Percentiles rank a stretch among this genome's conserved stretches.
Conservation (phyloP, 2,888 invertebrate genomes). For the Leucozona laternaria region DNA sequence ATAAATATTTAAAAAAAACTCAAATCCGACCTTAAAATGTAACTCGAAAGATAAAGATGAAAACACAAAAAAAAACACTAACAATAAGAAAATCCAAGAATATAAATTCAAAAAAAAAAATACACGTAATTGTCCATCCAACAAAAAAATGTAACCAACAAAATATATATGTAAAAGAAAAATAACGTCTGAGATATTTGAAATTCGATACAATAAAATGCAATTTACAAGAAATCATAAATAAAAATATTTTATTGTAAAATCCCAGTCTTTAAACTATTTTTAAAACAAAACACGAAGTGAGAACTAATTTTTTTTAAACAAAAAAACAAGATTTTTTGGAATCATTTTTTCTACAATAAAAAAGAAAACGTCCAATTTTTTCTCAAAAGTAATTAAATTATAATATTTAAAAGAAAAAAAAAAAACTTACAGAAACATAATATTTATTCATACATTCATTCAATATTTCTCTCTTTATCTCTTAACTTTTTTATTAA, state of each 20-base stretch:
- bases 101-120: conserved; percentile 15
- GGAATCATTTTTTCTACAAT: conserved; percentile 71
- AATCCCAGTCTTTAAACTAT: conserved; percentile 68
- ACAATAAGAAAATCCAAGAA: conserved; percentile 56
- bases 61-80: conserved; percentile 38
- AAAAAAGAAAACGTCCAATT: conserved; percentile 74
- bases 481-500: conserved; percentile 17
- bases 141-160: conserved; percentile 49
- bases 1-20: conserved; percentile 19
- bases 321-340: conserved; percentile 57
- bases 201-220: conserved; percentile 76
- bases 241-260: conserved; percentile 61
- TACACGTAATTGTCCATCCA: conserved; percentile 73
- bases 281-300: conserved; percentile 59
- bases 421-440: conserved; percentile 12
- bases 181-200: conserved; percentile 76
- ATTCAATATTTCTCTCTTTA: conserved; percentile 33
- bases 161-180: conserved; percentile 41
- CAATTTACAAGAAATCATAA: conserved; percentile 62
- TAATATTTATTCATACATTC: conserved; percentile 24
- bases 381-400: conserved; percentile 67
- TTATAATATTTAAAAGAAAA: conserved; percentile 36
- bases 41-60: conserved; percentile 55
- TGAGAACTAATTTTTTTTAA: conserved; percentile 67
- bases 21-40: conserved; percentile 72